Percentiles rank a stretch among this genome's conserved stretches.
phyloP scores from a whole-genome alignment of 2,797 vertebrate genomes.

The Anableps anableps region DNA sequence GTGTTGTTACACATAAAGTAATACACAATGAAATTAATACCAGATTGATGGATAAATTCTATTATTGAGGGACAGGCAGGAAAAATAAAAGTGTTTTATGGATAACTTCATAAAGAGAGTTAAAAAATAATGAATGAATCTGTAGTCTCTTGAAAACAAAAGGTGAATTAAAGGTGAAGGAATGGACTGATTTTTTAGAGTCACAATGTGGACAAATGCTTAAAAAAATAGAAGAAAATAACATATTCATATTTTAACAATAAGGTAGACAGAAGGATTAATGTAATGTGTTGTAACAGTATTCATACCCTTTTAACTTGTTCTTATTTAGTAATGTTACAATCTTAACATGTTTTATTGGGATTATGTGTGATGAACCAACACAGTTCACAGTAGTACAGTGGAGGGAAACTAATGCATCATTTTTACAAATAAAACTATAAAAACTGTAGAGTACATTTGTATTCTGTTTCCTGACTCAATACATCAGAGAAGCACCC shows the following conservation, averaged over 20 bases:
- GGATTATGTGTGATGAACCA: not conserved
- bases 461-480: not conserved
- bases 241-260: not conserved
- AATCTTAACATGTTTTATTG: not conserved
- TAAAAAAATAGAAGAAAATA: not conserved
- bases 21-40: constrained; percentile 29
- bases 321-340: not conserved
- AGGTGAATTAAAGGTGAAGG: not conserved
- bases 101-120: not conserved
- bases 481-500: not conserved
- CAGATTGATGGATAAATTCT: constrained; percentile 29
- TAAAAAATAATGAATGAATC: not conserved
- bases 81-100: not conserved
- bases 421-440: not conserved
- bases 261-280: not conserved
- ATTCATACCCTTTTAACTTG: not conserved
- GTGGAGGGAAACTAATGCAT: not conserved
- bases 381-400: no score
- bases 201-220: not conserved
- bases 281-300: not conserved
- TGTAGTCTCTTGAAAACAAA: not conserved
- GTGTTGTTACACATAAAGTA: constrained; percentile 27
- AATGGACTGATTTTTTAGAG: not conserved
- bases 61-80: constrained; percentile 12
- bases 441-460: not conserved